Percentiles rank a stretch among this genome's conserved stretches.
phyloP scores from a whole-genome alignment of 2,113 vertebrate genomes.

The Archocentrus centrarchus region DNA sequence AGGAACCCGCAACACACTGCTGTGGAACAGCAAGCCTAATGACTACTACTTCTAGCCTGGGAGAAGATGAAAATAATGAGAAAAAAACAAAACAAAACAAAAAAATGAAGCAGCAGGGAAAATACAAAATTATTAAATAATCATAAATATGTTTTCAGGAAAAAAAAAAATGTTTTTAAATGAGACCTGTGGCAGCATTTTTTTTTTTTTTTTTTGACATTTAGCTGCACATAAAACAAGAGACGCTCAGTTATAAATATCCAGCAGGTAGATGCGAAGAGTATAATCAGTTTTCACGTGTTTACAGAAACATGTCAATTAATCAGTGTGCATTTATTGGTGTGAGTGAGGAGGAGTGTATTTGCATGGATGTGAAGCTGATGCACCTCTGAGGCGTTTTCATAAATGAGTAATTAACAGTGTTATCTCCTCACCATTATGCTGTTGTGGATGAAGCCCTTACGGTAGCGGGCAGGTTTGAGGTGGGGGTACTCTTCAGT shows the following conservation, averaged over 20 bases:
- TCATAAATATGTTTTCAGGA: not conserved
- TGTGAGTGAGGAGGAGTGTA: not conserved
- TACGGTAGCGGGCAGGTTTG: conserved; percentile 93
- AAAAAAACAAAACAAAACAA: not conserved
- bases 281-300: not conserved
- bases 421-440: conserved; percentile 88
- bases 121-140: not conserved
- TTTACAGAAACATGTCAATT: conserved; percentile 15
- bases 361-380: not conserved
- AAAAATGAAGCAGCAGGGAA: not conserved
- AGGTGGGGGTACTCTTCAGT: conserved; percentile 98
- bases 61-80: not conserved
- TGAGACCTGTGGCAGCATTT: not conserved
- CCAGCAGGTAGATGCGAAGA: not conserved
- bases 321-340: conserved; percentile 35
- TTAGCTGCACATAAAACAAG: not conserved
- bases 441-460: conserved; percentile 92
- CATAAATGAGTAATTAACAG: not conserved
- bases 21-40: not conserved
- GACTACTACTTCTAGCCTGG: not conserved
- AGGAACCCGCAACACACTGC: not conserved
- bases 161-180: not conserved
- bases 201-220: not conserved
- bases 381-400: not conserved
- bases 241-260: not conserved